Percentiles rank a stretch among this genome's conserved stretches.
Evolutionary conservation across 92 coral and sea anemone species (phyloP).

Genomic region (Pocillopora grandis): DNA sequence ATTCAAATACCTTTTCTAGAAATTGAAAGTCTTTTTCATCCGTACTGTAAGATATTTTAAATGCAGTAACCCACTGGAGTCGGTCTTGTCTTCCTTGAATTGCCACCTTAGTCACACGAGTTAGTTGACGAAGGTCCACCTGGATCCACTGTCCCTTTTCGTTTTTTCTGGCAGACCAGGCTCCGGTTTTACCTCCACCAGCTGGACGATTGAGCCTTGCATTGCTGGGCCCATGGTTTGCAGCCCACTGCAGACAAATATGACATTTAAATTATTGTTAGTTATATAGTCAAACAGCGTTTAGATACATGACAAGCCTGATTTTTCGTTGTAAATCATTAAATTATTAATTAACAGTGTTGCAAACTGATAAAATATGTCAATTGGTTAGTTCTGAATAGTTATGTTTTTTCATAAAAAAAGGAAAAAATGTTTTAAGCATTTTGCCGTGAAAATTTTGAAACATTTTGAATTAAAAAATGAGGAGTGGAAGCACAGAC

Average conservation of each 20-base stretch:
- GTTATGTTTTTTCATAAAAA: too few relatives aligned
- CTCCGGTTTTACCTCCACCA: slow-evolving; percentile 12
- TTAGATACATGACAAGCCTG: too few relatives aligned
- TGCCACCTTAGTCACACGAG: slow-evolving; percentile 8
- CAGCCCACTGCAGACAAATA: background rate
- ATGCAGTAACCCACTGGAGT: slow-evolving; percentile 1
- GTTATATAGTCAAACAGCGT: too few relatives aligned
- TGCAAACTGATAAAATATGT: too few relatives aligned
- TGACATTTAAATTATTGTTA: too few relatives aligned
- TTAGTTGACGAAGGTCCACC: background rate
- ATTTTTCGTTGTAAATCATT: too few relatives aligned
- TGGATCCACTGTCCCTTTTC: slow-evolving; percentile 8
- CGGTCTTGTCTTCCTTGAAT: slow-evolving; percentile 5
- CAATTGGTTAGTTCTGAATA: too few relatives aligned
- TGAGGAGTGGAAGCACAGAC: too few relatives aligned
- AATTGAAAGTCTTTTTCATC: background rate
- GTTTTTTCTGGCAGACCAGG: background rate
- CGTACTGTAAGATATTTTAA: background rate
- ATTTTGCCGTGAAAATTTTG: too few relatives aligned
- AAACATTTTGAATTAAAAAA: too few relatives aligned
- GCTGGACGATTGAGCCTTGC: slow-evolving; percentile 7
- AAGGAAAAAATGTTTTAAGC: too few relatives aligned
- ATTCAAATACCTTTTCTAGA: background rate
- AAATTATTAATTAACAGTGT: too few relatives aligned
- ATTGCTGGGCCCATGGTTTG: slow-evolving; percentile 14